Conservation (phyloP, 1,140 invertebrate genomes). For the Drosophila quadrilineata region DNA sequence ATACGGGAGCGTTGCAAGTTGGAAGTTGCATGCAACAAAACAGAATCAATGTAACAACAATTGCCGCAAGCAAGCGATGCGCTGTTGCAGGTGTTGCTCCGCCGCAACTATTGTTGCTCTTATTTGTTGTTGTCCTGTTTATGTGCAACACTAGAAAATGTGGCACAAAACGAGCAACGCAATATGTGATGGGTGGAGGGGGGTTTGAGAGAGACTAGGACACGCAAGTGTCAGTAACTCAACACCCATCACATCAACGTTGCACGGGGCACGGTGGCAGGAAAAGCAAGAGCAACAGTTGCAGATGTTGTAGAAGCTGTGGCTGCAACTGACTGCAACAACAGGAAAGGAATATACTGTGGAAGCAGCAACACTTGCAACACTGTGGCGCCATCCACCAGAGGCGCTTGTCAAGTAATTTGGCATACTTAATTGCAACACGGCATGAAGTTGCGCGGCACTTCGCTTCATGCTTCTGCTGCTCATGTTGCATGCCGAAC, state of each 20-base stretch:
- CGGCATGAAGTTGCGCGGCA: conserved; percentile 42
- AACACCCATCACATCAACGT: conserved; percentile 43
- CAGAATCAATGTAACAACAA: background rate
- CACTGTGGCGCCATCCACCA: conserved; percentile 30
- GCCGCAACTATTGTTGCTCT: background rate
- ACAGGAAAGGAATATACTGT: conserved; percentile 5
- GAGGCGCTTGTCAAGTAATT: conserved; percentile 58
- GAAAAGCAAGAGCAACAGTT: background rate
- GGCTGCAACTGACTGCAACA: conserved; percentile 1
- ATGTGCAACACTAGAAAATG: conserved; percentile 9
- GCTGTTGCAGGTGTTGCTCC: background rate
- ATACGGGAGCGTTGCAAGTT: background rate
- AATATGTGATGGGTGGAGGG: no score
- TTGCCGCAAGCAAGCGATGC: no score
- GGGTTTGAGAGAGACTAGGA: no score
- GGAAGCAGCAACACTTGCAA: conserved; percentile 26
- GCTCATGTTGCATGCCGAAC: conserved; percentile 9
- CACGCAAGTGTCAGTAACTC: conserved; percentile 42
- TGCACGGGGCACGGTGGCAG: conserved; percentile 13
- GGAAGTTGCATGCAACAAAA: background rate
- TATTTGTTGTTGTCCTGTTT: conserved; percentile 4
- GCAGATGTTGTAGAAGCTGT: background rate
- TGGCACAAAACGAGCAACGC: no score
- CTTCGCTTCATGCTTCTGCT: conserved; percentile 1
- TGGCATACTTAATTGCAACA: conserved; percentile 61